Evolutionary conservation across 2,888 invertebrate species (phyloP).

Genomic region (Augochlorella aurata): DNA sequence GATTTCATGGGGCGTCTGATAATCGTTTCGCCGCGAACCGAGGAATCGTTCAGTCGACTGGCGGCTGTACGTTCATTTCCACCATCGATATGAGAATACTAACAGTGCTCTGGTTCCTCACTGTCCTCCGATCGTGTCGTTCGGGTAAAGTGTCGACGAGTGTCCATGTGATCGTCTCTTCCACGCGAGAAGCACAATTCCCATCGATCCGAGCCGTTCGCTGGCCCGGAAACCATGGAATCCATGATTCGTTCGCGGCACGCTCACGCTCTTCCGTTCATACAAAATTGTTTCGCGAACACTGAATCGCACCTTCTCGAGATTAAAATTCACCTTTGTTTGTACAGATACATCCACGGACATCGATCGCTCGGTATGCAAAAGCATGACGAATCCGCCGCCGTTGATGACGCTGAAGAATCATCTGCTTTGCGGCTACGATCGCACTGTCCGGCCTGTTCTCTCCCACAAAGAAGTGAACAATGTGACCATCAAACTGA

Average conservation of each 20-base stretch:
- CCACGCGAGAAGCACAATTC: neutral
- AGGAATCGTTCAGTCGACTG: slow-evolving; percentile 57
- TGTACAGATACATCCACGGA: neutral
- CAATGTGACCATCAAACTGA: slow-evolving; percentile 83
- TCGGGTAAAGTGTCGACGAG: slow-evolving; percentile 44
- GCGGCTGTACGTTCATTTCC: slow-evolving; percentile 48
- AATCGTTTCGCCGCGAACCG: slow-evolving; percentile 42
- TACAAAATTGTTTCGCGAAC: neutral
- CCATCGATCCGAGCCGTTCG: neutral
- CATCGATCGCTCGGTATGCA: slow-evolving; percentile 56
- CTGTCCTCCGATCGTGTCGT: slow-evolving; percentile 23
- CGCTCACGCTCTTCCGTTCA: neutral
- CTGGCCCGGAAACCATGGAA: neutral
- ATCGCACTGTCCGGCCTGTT: slow-evolving; percentile 84
- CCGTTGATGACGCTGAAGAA: slow-evolving; percentile 81
- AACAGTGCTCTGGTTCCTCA: slow-evolving; percentile 47
- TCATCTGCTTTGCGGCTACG: slow-evolving; percentile 85
- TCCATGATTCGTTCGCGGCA: neutral
- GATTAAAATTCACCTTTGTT: neutral
- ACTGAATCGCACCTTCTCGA: neutral
- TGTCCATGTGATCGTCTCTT: neutral
- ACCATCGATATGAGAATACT: slow-evolving; percentile 56
- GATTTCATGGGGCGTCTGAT: slow-evolving; percentile 71
- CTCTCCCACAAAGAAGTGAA: slow-evolving; percentile 83
- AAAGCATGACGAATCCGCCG: slow-evolving; percentile 59